Evolutionary conservation across 92 coral and sea anemone species (phyloP).

Genomic region (Palythoa heliodiscus): DNA sequence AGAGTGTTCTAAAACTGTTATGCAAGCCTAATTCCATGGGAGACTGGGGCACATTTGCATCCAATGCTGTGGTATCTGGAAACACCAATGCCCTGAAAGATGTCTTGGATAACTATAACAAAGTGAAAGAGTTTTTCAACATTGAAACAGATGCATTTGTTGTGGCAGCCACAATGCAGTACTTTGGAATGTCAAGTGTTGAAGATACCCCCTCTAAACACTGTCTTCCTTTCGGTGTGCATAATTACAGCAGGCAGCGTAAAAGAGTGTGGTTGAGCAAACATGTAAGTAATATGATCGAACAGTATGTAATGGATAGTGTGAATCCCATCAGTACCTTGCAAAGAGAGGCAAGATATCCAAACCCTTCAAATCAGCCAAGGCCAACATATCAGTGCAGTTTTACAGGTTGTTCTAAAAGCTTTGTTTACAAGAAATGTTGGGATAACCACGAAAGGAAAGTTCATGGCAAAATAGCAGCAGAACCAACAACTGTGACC

Average conservation of each 20-base stretch:
- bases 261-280: conserved; percentile 53
- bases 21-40: conserved; percentile 50
- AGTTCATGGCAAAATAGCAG: conserved; percentile 37
- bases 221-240: not conserved
- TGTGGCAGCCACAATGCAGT: conserved; percentile 43
- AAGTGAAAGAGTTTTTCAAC: conserved; percentile 55
- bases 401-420: conserved; percentile 27
- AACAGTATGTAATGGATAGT: conserved; percentile 51
- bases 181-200: conserved; percentile 53
- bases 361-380: not conserved
- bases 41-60: conserved; percentile 67
- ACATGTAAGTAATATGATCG: conserved; percentile 46
- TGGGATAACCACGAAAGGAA: conserved; percentile 30
- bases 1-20: conserved; percentile 41
- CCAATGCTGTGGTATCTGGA: conserved; percentile 65
- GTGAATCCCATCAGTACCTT: not conserved
- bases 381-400: conserved; percentile 44
- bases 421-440: conserved; percentile 46
- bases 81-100: conserved; percentile 57
- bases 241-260: not conserved
- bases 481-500: not conserved
- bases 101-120: conserved; percentile 14
- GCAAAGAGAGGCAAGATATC: not conserved
- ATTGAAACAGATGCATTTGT: conserved; percentile 45
- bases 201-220: conserved; percentile 13